A percentile compares a stretch with the other conserved stretches of the same genome.
These are phyloP conservation scores for Metopolophium dirhodum DNA, from an alignment of 1,140 invertebrate species.

Conservation along the genomic window DNA sequence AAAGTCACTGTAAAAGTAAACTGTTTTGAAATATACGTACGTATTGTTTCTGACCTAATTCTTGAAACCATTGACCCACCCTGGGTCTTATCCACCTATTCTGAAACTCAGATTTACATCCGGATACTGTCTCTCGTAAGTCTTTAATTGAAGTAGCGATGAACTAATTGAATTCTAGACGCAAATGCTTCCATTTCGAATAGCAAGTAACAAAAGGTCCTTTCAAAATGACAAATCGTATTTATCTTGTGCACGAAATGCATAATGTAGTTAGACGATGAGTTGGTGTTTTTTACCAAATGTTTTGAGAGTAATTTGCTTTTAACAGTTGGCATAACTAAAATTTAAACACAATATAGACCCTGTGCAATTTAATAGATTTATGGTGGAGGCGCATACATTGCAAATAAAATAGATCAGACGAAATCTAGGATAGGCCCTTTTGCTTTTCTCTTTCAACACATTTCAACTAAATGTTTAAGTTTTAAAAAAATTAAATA, in stretches of 20 bases:
- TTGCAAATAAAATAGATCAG: background rate
- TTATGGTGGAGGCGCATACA: background rate
- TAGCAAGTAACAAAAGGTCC: slow-evolving; percentile 24
- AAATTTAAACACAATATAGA: background rate
- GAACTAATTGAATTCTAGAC: slow-evolving; percentile 41
- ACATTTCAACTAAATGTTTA: background rate
- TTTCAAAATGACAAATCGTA: slow-evolving; percentile 31
- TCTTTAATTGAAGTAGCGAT: slow-evolving; percentile 5
- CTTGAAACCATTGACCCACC: background rate
- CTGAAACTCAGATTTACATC: background rate
- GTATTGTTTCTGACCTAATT: background rate
- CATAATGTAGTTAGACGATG: slow-evolving; percentile 9
- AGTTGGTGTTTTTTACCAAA: background rate
- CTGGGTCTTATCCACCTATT: background rate
- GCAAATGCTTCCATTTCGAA: background rate
- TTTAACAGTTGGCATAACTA: background rate
- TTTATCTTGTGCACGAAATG: background rate
- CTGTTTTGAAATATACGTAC: background rate
- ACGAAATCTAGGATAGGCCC: background rate
- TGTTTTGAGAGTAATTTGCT: background rate
- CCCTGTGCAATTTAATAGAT: background rate
- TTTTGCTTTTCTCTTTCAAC: background rate
- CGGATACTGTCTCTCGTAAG: background rate
- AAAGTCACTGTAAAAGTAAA: background rate
- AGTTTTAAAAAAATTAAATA: background rate